Percentiles rank a stretch among this genome's conserved stretches.
phyloP scores from a whole-genome alignment of 2,113 vertebrate genomes.

The Mobula hypostoma region DNA sequence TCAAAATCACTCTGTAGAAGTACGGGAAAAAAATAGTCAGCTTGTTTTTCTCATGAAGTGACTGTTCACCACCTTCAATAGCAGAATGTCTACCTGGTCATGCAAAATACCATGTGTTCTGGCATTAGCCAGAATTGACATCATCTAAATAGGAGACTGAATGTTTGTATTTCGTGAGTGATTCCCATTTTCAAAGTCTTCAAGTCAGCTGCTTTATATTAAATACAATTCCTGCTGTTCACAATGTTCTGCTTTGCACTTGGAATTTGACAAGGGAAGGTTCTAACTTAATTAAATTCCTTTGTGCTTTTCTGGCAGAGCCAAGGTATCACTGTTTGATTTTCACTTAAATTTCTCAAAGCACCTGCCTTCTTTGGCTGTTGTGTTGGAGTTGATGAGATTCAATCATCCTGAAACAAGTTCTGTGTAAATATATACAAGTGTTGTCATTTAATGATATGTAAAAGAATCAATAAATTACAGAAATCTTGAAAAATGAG shows the following conservation, averaged over 20 bases:
- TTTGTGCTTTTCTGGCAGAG: constrained; percentile 40
- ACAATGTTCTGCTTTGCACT: constrained; percentile 55
- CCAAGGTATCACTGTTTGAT: not conserved
- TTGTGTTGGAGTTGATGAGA: not conserved
- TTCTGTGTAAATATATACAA: not conserved
- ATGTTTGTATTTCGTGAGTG: constrained; percentile 46
- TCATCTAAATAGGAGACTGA: constrained; percentile 12
- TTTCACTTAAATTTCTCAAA: not conserved
- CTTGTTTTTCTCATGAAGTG: constrained; percentile 4
- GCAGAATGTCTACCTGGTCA: not conserved
- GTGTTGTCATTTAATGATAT: not conserved
- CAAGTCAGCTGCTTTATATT: constrained; percentile 60
- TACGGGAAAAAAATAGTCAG: not conserved
- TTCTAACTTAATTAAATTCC: constrained; percentile 33
- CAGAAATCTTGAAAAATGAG: not conserved
- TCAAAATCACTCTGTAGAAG: not conserved
- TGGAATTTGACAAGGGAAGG: constrained; percentile 39
- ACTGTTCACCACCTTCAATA: constrained; percentile 18
- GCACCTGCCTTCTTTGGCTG: not conserved
- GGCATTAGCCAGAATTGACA: not conserved
- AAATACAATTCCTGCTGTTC: constrained; percentile 52
- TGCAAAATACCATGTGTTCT: not conserved
- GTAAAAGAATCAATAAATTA: not conserved
- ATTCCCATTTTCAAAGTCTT: constrained; percentile 46
- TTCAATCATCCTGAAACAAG: not conserved